Evolutionary conservation across 2,888 invertebrate genomes (phyloP).

Genomic region (Acleris cristana): DNA sequence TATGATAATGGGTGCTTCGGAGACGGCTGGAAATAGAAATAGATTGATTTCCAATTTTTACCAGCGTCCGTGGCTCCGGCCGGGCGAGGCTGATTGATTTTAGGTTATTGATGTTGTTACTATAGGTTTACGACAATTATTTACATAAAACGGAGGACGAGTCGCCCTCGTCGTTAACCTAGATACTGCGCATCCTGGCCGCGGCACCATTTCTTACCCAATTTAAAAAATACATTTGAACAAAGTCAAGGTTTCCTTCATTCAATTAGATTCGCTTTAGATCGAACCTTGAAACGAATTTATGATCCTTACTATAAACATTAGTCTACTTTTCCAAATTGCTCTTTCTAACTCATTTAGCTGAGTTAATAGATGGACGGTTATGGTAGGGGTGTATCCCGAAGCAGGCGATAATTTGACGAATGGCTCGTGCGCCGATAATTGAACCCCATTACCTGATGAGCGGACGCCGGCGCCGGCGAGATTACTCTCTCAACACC

Average conservation of each 20-base stretch:
- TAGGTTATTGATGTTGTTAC: slow-evolving; percentile 54
- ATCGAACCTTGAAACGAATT: neutral
- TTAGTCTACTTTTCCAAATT: neutral
- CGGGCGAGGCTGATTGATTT: slow-evolving; percentile 62
- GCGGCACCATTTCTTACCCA: neutral
- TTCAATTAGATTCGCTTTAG: no score
- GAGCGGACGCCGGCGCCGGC: slow-evolving; percentile 12
- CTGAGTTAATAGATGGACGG: slow-evolving; percentile 2
- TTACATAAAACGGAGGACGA: slow-evolving; percentile 31
- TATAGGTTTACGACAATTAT: slow-evolving; percentile 58
- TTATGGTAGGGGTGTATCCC: slow-evolving; percentile 5
- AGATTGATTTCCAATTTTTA: slow-evolving; percentile 77
- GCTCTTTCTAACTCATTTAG: slow-evolving; percentile 8
- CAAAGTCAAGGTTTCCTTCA: neutral
- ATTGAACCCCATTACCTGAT: slow-evolving; percentile 33
- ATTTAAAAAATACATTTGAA: neutral
- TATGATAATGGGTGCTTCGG: slow-evolving; percentile 73
- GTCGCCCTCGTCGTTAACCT: slow-evolving; percentile 26
- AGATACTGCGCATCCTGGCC: slow-evolving; percentile 14
- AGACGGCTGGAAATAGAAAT: slow-evolving; percentile 71
- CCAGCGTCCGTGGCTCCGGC: slow-evolving; percentile 42
- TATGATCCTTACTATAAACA: neutral
- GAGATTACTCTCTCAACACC: slow-evolving; percentile 33
- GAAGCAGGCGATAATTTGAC: slow-evolving; percentile 27
- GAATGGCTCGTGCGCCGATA: slow-evolving; percentile 20